Conservation (phyloP, 2,113 vertebrate species). For the Etia nguti region DNA sequence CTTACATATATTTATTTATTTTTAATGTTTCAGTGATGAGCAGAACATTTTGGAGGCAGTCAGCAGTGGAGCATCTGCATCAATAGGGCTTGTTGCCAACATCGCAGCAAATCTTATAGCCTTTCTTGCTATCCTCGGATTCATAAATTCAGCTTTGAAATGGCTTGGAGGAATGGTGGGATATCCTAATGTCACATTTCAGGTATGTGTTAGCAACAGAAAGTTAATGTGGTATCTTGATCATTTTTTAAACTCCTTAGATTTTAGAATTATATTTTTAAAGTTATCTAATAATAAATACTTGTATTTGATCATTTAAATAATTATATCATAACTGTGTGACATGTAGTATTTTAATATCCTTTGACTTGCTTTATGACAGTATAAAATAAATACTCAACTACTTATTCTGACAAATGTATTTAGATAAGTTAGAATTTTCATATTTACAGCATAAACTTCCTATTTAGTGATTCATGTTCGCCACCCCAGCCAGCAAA, state of each 20-base stretch:
- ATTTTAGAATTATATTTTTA: neutral
- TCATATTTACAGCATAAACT: neutral
- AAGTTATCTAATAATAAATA: neutral
- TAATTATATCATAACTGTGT: neutral
- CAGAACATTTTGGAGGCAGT: constrained; percentile 88
- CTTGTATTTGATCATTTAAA: neutral
- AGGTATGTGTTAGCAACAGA: constrained; percentile 70
- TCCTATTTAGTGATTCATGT: neutral
- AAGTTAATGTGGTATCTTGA: neutral
- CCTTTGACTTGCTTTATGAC: neutral
- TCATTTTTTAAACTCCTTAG: neutral
- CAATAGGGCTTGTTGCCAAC: constrained; percentile 82
- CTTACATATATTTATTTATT: neutral
- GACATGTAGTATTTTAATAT: neutral
- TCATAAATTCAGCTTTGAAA: constrained; percentile 80
- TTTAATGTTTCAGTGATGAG: constrained; percentile 72
- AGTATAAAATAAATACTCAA: neutral
- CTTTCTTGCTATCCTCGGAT: constrained; percentile 85
- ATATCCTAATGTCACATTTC: constrained; percentile 79
- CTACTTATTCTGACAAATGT: neutral
- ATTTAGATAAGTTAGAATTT: accelerated
- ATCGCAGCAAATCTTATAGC: constrained; percentile 88
- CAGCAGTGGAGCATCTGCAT: constrained; percentile 81
- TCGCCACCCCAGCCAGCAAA: neutral
- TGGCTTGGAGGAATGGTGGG: constrained; percentile 90